Conservation (phyloP, 2,797 vertebrate species). For the Mycteria americana region DNA sequence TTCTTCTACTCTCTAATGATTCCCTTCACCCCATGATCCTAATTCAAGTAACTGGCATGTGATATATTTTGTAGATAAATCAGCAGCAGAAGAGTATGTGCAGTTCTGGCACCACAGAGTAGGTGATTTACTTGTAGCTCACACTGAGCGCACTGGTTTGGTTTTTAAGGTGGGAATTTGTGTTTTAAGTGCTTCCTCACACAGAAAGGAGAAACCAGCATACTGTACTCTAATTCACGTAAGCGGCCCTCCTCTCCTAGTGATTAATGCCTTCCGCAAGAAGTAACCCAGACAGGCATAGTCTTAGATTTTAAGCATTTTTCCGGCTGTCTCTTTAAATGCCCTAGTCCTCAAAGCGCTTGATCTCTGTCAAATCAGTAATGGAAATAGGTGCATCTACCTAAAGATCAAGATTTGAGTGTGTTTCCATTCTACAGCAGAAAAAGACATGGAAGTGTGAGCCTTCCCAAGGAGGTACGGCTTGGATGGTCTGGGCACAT, state of each 20-base stretch:
- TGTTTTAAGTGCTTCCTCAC: neutral
- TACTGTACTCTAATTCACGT: neutral
- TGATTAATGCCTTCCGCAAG: neutral
- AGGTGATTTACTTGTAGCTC: constrained; percentile 40
- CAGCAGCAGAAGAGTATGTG: constrained; percentile 39
- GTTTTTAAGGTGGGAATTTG: constrained; percentile 33
- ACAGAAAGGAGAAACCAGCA: neutral
- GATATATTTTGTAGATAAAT: constrained; percentile 53
- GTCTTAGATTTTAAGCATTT: neutral
- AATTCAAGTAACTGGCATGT: constrained; percentile 62
- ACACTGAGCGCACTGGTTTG: neutral
- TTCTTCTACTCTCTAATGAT: constrained; percentile 56
- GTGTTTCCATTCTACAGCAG: neutral
- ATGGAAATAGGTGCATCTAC: neutral
- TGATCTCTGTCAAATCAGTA: neutral
- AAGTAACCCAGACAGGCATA: neutral
- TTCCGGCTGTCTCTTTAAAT: neutral
- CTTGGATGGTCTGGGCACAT: neutral
- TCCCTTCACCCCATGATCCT: constrained; percentile 60
- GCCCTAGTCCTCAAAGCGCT: fast-evolving
- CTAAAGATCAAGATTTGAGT: neutral
- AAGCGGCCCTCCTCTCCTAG: neutral
- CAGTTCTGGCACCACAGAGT: neutral
- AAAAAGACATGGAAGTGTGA: fast-evolving
- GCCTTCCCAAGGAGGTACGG: neutral